Conservation (phyloP, 1,140 invertebrate species). For the Aethina tumida region DNA sequence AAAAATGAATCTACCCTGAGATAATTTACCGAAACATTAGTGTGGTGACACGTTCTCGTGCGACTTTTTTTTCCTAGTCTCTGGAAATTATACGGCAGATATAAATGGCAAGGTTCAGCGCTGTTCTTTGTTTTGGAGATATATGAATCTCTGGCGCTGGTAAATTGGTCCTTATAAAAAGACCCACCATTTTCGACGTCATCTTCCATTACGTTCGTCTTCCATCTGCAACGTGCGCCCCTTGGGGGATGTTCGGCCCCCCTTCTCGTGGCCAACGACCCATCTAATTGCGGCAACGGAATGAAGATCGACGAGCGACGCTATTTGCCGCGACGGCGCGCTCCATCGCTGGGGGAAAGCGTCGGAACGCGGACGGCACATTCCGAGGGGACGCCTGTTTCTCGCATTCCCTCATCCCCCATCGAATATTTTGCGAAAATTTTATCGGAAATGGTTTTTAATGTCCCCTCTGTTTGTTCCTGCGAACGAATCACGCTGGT, state of each 20-base stretch:
- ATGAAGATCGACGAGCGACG: slow-evolving; percentile 38
- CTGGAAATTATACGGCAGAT: no score
- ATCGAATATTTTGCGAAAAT: slow-evolving; percentile 12
- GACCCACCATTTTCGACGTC: slow-evolving; percentile 19
- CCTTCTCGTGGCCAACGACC: slow-evolving; percentile 43
- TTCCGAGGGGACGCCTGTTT: slow-evolving; percentile 9
- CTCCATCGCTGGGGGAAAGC: slow-evolving; percentile 7
- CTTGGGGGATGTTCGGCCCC: slow-evolving; percentile 16
- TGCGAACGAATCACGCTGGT: no score
- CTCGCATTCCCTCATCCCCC: slow-evolving; percentile 8
- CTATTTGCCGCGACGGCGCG: slow-evolving; percentile 22
- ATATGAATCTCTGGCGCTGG: slow-evolving; percentile 14
- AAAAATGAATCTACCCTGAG: no score
- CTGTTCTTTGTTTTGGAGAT: slow-evolving; percentile 12
- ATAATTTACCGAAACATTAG: no score
- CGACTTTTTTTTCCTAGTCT: no score
- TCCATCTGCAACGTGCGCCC: slow-evolving; percentile 16
- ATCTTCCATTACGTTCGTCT: slow-evolving; percentile 25
- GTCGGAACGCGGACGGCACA: not conserved
- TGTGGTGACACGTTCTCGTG: no score
- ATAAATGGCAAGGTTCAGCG: slow-evolving; percentile 7
- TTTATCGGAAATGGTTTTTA: no score
- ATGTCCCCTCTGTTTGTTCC: no score
- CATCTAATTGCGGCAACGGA: slow-evolving; percentile 52
- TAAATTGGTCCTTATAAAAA: slow-evolving; percentile 21